Evolutionary conservation across 2,888 invertebrate genomes (phyloP).

Genomic region (Teleiodes luculella): DNA sequence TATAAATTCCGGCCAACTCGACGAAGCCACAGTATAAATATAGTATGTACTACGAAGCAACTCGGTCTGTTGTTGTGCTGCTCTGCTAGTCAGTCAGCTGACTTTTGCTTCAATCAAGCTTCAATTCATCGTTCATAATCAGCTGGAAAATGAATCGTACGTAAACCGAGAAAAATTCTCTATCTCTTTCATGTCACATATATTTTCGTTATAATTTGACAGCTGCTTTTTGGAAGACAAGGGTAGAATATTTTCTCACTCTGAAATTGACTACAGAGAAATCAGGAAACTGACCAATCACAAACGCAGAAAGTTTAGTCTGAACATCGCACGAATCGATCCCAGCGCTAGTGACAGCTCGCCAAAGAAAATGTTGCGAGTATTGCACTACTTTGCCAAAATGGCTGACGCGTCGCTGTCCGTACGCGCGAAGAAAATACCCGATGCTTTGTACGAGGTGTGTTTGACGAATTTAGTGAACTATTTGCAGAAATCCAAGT

Average conservation of each 20-base stretch:
- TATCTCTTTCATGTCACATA: slow-evolving; percentile 40
- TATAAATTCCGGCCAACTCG: too few species aligned
- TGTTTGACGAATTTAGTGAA: slow-evolving; percentile 81
- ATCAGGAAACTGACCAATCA: slow-evolving; percentile 42
- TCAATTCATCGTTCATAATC: slow-evolving; percentile 21
- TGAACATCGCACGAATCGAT: slow-evolving; percentile 53
- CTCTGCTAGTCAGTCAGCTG: slow-evolving; percentile 44
- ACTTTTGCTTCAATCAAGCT: too few species aligned
- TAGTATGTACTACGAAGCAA: too few species aligned
- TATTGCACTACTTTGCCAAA: slow-evolving; percentile 68
- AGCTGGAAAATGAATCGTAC: slow-evolving; percentile 33
- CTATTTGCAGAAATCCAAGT: slow-evolving; percentile 79
- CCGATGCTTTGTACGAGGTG: slow-evolving; percentile 81
- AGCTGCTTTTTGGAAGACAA: background rate
- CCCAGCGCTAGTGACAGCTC: slow-evolving; percentile 27
- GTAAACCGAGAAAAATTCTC: slow-evolving; percentile 24
- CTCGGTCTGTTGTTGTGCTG: too few species aligned
- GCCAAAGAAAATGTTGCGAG: slow-evolving; percentile 50
- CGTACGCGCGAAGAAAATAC: slow-evolving; percentile 65
- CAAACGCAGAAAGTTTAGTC: slow-evolving; percentile 11
- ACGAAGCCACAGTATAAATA: too few species aligned
- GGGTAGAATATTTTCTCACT: background rate
- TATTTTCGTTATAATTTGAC: slow-evolving; percentile 43
- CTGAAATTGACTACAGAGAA: slow-evolving; percentile 30
- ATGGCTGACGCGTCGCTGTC: slow-evolving; percentile 76